Evolutionary conservation across 2,797 vertebrate species (phyloP), one percentile per base, ranked within the genome.

Genomic region (Pogoniulus pusillus): DNA sequence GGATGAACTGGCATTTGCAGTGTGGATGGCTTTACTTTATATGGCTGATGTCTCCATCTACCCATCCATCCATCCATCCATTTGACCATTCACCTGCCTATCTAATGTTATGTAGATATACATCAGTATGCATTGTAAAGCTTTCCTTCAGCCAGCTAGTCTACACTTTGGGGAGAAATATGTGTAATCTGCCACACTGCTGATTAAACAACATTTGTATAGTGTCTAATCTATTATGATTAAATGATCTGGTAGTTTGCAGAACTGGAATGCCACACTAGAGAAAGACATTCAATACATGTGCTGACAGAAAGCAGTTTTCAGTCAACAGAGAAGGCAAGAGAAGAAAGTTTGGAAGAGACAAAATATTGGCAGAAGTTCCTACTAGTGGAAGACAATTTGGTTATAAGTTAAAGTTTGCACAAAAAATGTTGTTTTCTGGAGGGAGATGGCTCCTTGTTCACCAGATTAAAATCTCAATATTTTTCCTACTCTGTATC

Each of bases 61-160:
- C 32, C 37, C 59, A 62, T 72, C n/a, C n/a, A n/a, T n/a, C n/a
- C n/a, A 16, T 59, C n/a, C 29, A 65, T 32, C 37, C 59, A 62
- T 72, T 62, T 43, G 59, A 20, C 19, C 32, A 69, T 26, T 15
- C 11, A 37, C 49, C 30, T 0, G 0, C 5, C 26, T 39, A 30
- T 7, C 30, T 82, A 17, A 12, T 43, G 14, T 30, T 43, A 47
- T 0, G 0, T 6, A 55, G n/a, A 29, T 54, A 66, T 0, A 24
- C 51, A 69, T 57, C 51, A 57, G 6, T 66, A 72, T 59, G 34
- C 32, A 35, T 70, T 39, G 2, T 41, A 14, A 22, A 45, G 78
- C 29, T 69, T 82, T 53, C 35, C 53, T 79, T 75, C 62, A 80
- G 32, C 12, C 35, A 85, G 62, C 18, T 49, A 82, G 8, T 66